Base-by-base conservation (phyloP, 1,140 invertebrate species). In the Heliconius hewitsoni region DNA sequence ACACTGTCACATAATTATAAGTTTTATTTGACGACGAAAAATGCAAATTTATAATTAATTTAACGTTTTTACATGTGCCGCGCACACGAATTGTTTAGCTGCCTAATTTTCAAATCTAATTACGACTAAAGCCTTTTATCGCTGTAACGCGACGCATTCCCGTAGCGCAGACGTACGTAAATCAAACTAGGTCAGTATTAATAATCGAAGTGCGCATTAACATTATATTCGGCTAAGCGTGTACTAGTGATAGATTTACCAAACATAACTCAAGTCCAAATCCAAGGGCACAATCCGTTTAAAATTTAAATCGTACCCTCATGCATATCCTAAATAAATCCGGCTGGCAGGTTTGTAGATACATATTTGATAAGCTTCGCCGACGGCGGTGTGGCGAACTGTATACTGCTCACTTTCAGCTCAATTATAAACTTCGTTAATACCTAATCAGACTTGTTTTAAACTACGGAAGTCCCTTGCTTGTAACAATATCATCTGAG, bases 251-350 rank as follows among this genome's bases (percentile, higher is more conserved):
- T 93, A 92, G 90, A 91, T 94, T 91, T 90, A 86, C 89, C 83
- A 90, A 93, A 91, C 88, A 91, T 85, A 91, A 91, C 88, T 88
- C 82, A 86, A 85, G 85, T 81, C 87, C 81, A 83, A 88, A 92
- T 91, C 90, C 91, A 93, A 93, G 91, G 91, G 91, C 89, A 85
- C 90, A 93, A 93, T 93, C 91, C 91, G 88, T 93, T 94, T 94
- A 94, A 94, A 94, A 93, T 94, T 94, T 94, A 93, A 94, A 93
- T 91, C 83, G 86, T 89, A 93, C 93, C 93, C 91, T 94, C 93
- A 93, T 93, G 92, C 93, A 94, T 94, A 94, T 91, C 92, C 92
- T 92, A 93, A 94, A 94, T 93, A 94, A 94, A 93, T 94, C 92
- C 91, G 88, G 88, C 86, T 77, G 79, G 81, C 79, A 91, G 88